A percentile compares a stretch with the other conserved stretches of the same genome.
Evolutionary conservation across 1,140 invertebrate genomes (phyloP).

Genomic region (Druon quercuslanigerum): DNA sequence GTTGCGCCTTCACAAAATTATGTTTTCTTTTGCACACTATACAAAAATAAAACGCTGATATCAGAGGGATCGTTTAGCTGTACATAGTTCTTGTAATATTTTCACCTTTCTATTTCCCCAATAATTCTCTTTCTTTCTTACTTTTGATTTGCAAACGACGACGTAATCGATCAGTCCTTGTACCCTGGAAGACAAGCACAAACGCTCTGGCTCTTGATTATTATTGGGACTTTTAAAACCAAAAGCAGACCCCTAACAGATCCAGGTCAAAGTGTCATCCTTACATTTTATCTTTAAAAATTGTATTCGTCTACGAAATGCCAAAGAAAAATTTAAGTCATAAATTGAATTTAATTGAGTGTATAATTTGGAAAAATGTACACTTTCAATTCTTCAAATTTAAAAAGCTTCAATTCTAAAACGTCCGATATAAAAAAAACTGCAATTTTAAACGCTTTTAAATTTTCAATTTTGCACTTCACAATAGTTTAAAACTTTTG

Average conservation of each 20-base stretch:
- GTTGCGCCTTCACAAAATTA: constrained; percentile 51
- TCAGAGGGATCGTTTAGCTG: constrained; percentile 60
- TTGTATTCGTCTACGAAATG: neutral
- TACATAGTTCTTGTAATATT: constrained; percentile 52
- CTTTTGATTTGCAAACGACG: constrained; percentile 47
- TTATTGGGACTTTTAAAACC: neutral
- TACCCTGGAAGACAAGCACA: constrained; percentile 60
- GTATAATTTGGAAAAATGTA: too few relatives aligned
- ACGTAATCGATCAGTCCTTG: constrained; percentile 49
- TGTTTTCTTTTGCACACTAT: constrained; percentile 64
- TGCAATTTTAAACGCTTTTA: too few relatives aligned
- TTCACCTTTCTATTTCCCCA: constrained; percentile 34
- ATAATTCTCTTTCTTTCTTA: constrained; percentile 36
- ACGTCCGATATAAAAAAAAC: too few relatives aligned
- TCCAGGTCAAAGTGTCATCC: neutral
- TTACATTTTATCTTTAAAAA: neutral
- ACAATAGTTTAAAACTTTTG: too few relatives aligned
- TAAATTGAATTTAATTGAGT: too few relatives aligned
- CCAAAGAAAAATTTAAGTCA: neutral
- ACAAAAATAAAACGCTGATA: constrained; percentile 74
- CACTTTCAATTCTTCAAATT: too few relatives aligned
- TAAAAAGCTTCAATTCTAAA: too few relatives aligned
- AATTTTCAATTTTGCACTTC: too few relatives aligned
- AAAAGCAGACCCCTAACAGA: neutral
- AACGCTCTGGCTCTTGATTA: constrained; percentile 37